Percentiles rank a stretch among this genome's conserved stretches.
Conservation (phyloP, 2,888 invertebrate species). For the Drosophila mimetica region DNA sequence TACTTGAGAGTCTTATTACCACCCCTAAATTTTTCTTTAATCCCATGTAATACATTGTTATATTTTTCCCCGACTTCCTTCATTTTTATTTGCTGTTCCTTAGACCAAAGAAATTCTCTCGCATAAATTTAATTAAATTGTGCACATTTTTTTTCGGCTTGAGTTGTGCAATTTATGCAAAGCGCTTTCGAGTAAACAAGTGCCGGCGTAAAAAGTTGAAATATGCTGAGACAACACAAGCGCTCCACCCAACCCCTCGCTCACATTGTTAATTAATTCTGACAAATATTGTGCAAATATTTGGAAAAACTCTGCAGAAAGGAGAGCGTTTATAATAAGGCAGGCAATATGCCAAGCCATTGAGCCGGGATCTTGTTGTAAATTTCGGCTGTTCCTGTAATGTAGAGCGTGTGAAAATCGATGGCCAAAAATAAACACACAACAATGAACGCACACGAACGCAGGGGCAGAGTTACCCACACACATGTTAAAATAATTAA, state of each 20-base stretch:
- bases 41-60: neutral
- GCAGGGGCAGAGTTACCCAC: constrained; percentile 20
- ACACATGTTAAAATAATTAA: constrained; percentile 71
- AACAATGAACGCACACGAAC: constrained; percentile 20
- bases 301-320: constrained; percentile 53
- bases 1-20: neutral
- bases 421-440: constrained; percentile 73
- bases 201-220: constrained; percentile 33
- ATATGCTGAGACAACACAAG: constrained; percentile 59
- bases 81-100: constrained; percentile 9
- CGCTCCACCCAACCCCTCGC: neutral
- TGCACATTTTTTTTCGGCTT: constrained; percentile 57
- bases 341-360: constrained; percentile 27
- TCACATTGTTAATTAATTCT: constrained; percentile 75
- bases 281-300: constrained; percentile 76
- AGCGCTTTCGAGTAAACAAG: constrained; percentile 64
- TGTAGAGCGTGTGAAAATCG: constrained; percentile 68
- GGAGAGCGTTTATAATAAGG: constrained; percentile 43
- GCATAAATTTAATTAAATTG: constrained; percentile 74
- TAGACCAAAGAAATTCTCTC: constrained; percentile 53
- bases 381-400: constrained; percentile 21
- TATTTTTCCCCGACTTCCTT: neutral
- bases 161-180: constrained; percentile 61
- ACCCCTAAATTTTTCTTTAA: neutral
- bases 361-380: constrained; percentile 29